phyloP scores from a whole-genome alignment of 2,888 invertebrate genomes.

The Megastigmus dorsalis region DNA sequence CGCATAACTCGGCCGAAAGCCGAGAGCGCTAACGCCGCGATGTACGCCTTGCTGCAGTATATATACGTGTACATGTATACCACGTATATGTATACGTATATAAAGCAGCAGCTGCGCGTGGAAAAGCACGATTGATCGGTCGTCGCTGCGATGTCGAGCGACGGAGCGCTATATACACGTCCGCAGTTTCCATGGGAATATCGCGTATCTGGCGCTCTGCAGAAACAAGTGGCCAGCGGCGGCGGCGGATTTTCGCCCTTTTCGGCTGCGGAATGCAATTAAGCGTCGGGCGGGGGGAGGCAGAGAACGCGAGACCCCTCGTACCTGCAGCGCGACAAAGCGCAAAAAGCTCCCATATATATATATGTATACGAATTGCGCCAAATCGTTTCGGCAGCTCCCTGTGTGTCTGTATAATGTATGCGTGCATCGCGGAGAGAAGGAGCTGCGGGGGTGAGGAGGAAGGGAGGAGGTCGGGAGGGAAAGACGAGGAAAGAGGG shows the following conservation, averaged over 20 bases:
- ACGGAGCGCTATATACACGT: too few species aligned
- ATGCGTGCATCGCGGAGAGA: too few species aligned
- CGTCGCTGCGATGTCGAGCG: too few species aligned
- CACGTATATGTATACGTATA: neutral
- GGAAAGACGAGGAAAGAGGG: conserved; percentile 62
- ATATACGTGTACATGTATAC: too few species aligned
- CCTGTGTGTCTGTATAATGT: too few species aligned
- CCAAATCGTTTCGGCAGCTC: too few species aligned
- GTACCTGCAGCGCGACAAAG: too few species aligned
- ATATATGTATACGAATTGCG: too few species aligned
- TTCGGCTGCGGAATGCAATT: conserved; percentile 17
- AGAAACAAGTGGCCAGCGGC: too few species aligned
- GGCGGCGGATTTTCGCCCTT: too few species aligned
- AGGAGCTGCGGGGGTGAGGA: conserved; percentile 56
- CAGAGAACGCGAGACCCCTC: neutral
- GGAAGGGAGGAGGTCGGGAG: conserved; percentile 54
- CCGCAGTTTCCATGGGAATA: conserved; percentile 48
- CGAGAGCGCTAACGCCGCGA: neutral
- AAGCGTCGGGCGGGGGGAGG: neutral
- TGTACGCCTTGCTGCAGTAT: neutral
- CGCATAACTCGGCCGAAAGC: neutral
- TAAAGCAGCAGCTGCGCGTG: too few species aligned
- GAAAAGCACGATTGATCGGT: conserved; percentile 27
- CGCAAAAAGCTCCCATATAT: too few species aligned
- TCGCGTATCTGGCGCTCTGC: neutral